phyloP scores from a whole-genome alignment of 2,797 vertebrate genomes.

The Picus viridis region DNA sequence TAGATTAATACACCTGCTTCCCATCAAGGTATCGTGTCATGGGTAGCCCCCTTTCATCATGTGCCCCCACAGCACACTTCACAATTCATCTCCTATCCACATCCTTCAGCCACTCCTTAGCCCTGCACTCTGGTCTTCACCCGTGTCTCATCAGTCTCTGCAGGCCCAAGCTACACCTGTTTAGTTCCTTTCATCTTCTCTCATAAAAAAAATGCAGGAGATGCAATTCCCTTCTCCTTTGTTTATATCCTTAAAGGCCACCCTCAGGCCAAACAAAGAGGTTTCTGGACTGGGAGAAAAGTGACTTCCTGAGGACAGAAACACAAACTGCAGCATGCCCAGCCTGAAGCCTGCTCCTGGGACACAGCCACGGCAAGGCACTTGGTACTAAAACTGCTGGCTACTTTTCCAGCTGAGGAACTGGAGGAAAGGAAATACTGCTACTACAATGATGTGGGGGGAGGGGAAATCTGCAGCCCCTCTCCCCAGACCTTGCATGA shows the following conservation, averaged over 20 bases:
- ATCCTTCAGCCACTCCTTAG: neutral
- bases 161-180: neutral
- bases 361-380: neutral
- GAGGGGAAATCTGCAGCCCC: neutral
- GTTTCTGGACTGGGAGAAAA: neutral
- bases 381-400: neutral
- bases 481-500: neutral
- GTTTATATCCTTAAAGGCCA: neutral
- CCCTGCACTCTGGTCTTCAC: neutral
- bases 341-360: fast-evolving
- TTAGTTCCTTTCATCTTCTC: neutral
- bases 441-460: neutral
- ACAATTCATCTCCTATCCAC: neutral
- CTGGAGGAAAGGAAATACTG: neutral
- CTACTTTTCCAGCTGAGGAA: constrained; percentile 3
- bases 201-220: neutral
- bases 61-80: neutral
- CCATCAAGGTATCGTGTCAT: fast-evolving
- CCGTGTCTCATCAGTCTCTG: no score
- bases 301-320: neutral
- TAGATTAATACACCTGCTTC: neutral
- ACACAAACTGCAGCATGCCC: neutral
- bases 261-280: neutral
- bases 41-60: fast-evolving
- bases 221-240: neutral